These are phyloP conservation scores for Luidia sarsii DNA, from an alignment of 53 echinoderm and acorn worm species.

Conservation along the genomic window DNA sequence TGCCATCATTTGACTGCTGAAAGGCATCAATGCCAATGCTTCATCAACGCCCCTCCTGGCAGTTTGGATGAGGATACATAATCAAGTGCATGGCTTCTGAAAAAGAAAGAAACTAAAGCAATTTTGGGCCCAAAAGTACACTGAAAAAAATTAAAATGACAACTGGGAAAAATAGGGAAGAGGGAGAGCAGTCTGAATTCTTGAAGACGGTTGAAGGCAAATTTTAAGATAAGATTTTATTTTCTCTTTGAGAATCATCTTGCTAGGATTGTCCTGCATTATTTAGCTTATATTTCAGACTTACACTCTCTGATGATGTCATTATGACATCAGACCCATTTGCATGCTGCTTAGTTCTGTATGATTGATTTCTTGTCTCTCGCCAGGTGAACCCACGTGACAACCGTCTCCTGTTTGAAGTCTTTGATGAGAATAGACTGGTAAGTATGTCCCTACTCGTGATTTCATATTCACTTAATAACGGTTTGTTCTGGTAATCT, in stretches of 20 bases:
- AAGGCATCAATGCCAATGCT: too few relatives aligned
- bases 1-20: too few relatives aligned
- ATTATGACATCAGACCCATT: not conserved
- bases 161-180: not conserved
- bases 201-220: not conserved
- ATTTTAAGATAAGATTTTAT: not conserved
- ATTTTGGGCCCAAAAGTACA: not conserved
- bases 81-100: not conserved
- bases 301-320: not conserved
- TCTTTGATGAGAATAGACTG: conserved; percentile 97
- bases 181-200: not conserved
- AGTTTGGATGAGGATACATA: too few relatives aligned
- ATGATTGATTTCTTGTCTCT: not conserved
- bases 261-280: not conserved
- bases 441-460: conserved; percentile 65
- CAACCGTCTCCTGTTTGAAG: conserved; percentile 89
- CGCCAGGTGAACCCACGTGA: conserved; percentile 76
- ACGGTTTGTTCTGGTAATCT: too few relatives aligned
- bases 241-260: not conserved
- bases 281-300: not conserved
- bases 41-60: too few relatives aligned
- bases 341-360: too few relatives aligned
- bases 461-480: too few relatives aligned
- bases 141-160: not conserved
- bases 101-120: not conserved